These are phyloP conservation scores for Tapirus terrestris DNA, from an alignment of 2,113 vertebrate genomes.

Conservation along the genomic window DNA sequence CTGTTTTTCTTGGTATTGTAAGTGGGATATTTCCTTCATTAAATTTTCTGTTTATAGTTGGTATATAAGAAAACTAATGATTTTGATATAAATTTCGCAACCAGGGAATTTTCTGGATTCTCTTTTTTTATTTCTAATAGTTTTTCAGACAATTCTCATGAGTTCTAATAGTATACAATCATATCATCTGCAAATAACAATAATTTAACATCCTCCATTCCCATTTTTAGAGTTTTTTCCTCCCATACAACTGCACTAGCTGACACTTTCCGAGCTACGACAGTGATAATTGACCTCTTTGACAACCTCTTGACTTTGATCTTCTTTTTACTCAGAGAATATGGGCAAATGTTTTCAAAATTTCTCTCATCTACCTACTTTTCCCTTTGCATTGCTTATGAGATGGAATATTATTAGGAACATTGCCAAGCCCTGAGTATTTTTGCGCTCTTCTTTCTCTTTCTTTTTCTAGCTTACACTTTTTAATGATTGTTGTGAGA, in stretches of 20 bases:
- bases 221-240: not conserved
- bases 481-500: not conserved
- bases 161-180: conserved; percentile 17
- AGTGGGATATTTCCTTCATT: conserved; percentile 58
- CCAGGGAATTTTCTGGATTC: conserved; percentile 55
- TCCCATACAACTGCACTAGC: not conserved
- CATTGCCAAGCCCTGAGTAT: not conserved
- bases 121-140: conserved; percentile 50
- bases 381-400: not conserved
- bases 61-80: conserved; percentile 66
- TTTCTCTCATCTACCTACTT: not conserved
- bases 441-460: not conserved
- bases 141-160: conserved; percentile 44
- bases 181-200: conserved; percentile 58
- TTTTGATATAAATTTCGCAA: conserved; percentile 69
- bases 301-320: not conserved
- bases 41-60: conserved; percentile 69
- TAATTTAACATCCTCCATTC: not conserved
- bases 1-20: conserved; percentile 36
- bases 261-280: not conserved
- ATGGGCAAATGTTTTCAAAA: not conserved
- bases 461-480: not conserved
- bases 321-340: not conserved
- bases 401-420: not conserved
- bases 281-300: not conserved